These are phyloP conservation scores for Episyrphus balteatus DNA, from an alignment of 1,140 invertebrate species.

Conservation along the genomic window DNA sequence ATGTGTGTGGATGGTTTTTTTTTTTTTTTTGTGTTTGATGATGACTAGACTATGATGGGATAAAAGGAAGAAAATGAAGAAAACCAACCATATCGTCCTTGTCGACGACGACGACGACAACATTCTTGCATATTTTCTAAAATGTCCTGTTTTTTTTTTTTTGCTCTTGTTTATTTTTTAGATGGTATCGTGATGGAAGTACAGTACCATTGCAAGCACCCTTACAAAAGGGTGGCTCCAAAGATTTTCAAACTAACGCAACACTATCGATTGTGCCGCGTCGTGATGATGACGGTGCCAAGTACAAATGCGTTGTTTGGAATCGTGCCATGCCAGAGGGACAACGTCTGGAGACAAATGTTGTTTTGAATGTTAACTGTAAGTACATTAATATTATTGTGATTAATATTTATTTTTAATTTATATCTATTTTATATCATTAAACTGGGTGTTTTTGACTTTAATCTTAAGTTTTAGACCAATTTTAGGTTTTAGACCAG, in stretches of 20 bases:
- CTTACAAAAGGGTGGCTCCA: slow-evolving; percentile 51
- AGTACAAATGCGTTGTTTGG: slow-evolving; percentile 73
- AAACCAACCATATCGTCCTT: no score
- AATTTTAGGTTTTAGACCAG: no score
- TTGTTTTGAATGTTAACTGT: slow-evolving; percentile 81
- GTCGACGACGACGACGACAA: no score
- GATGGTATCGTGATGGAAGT: slow-evolving; percentile 58
- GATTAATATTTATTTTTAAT: no score
- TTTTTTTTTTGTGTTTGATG: no score
- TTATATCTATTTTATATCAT: no score
- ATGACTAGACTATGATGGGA: no score
- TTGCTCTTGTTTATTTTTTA: slow-evolving; percentile 18
- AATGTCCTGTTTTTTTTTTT: not conserved
- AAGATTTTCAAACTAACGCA: slow-evolving; percentile 58
- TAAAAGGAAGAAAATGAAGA: no score
- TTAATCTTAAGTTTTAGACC: no score
- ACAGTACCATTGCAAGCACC: slow-evolving; percentile 54
- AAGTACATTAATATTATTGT: slow-evolving; percentile 40
- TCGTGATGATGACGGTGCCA: slow-evolving; percentile 70
- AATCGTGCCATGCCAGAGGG: slow-evolving; percentile 76
- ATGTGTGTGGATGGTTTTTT: no score
- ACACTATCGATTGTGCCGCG: slow-evolving; percentile 62
- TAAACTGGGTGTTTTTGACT: no score
- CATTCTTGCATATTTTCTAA: not conserved
- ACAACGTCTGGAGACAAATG: slow-evolving; percentile 61